These are phyloP conservation scores for Teleogryllus oceanicus DNA, from an alignment of 2,888 invertebrate species.

Conservation along the genomic window DNA sequence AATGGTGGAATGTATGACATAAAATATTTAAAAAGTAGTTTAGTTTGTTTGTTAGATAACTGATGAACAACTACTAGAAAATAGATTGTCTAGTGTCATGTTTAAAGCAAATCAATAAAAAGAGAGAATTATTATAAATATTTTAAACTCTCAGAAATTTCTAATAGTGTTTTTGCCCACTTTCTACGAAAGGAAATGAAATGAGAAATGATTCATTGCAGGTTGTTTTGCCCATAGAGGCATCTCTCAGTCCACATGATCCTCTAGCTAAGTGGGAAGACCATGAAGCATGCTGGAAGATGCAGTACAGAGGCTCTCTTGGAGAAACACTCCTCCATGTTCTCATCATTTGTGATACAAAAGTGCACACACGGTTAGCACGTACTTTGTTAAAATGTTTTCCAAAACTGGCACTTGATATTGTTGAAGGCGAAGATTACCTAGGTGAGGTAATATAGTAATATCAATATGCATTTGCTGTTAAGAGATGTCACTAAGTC, in stretches of 20 bases:
- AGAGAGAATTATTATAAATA: too few species aligned
- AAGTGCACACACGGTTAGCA: constrained; percentile 78
- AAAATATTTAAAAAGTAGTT: too few species aligned
- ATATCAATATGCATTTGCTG: too few species aligned
- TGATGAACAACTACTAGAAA: too few species aligned
- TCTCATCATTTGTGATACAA: constrained; percentile 89
- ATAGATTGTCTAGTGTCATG: too few species aligned
- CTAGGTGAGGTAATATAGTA: constrained; percentile 58
- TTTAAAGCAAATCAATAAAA: too few species aligned
- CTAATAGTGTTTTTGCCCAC: too few species aligned
- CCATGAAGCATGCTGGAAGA: constrained; percentile 96
- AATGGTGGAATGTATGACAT: too few species aligned
- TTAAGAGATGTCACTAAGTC: too few species aligned
- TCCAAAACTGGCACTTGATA: constrained; percentile 85
- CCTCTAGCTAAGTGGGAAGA: constrained; percentile 84
- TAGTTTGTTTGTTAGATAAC: too few species aligned
- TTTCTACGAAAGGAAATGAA: too few species aligned
- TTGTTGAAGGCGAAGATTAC: constrained; percentile 97
- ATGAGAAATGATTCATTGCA: constrained; percentile 41
- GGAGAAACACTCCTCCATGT: constrained; percentile 95
- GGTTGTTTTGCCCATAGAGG: constrained; percentile 82
- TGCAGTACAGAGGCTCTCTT: constrained; percentile 91
- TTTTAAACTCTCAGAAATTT: too few species aligned
- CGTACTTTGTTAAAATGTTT: constrained; percentile 86
- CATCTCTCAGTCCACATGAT: constrained; percentile 78